phyloP scores from a whole-genome alignment of 2,113 vertebrate genomes.

The Gobiocypris rarus region DNA sequence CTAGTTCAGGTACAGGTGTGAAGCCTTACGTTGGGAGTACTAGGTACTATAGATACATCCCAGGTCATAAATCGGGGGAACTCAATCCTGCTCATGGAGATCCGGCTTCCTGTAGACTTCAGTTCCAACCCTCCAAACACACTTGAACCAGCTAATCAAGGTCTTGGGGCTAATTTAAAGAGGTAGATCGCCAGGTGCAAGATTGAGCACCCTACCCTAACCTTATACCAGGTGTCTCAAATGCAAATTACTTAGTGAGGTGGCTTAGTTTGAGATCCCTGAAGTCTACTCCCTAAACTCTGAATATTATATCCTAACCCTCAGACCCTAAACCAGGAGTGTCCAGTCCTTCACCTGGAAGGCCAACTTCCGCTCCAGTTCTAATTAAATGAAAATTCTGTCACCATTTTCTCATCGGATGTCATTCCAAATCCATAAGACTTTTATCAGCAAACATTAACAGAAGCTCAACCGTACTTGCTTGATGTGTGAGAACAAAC shows the following conservation, averaged over 20 bases:
- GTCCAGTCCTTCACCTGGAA: background rate
- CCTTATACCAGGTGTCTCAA: background rate
- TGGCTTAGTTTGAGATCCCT: background rate
- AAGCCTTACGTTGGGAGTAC: background rate
- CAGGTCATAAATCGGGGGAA: background rate
- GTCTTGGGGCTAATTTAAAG: background rate
- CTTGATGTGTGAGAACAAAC: too few relatives aligned
- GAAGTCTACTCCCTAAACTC: background rate
- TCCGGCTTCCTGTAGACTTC: background rate
- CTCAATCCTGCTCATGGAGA: background rate
- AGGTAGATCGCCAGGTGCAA: background rate
- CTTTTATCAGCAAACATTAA: too few relatives aligned
- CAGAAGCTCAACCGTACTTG: too few relatives aligned
- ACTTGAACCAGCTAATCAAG: background rate
- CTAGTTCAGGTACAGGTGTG: slow-evolving; percentile 20
- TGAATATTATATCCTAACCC: background rate
- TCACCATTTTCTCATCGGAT: too few relatives aligned
- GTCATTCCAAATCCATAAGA: too few relatives aligned
- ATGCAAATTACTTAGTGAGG: background rate
- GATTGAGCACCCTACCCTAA: background rate
- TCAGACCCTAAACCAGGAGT: background rate
- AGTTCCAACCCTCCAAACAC: background rate
- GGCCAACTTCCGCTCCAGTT: too few relatives aligned
- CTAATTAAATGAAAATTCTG: too few relatives aligned
- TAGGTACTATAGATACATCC: background rate